Conservation (phyloP, 2,888 invertebrate species). For the Apoda limacodes region DNA sequence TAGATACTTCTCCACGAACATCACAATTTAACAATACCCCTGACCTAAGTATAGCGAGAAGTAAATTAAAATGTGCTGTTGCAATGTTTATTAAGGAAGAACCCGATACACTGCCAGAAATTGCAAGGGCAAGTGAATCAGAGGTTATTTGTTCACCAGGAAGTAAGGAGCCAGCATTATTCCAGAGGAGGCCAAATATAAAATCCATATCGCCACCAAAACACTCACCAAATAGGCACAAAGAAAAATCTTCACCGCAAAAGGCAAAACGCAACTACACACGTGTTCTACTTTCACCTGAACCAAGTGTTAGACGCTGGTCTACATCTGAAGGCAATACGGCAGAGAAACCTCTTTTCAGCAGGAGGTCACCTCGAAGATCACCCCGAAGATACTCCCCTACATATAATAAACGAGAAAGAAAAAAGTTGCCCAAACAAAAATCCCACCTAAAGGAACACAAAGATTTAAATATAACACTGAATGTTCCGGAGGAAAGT, state of each 20-base stretch:
- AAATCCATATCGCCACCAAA: slow-evolving; percentile 23
- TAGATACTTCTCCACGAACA: slow-evolving; percentile 14
- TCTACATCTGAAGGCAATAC: slow-evolving; percentile 15
- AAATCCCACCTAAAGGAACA: slow-evolving; percentile 24
- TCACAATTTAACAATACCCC: slow-evolving; percentile 24
- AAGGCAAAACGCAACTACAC: slow-evolving; percentile 40
- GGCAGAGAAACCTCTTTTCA: slow-evolving; percentile 35
- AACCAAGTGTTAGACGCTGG: slow-evolving; percentile 30
- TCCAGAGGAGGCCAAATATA: slow-evolving; percentile 50
- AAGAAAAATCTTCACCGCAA: slow-evolving; percentile 17
- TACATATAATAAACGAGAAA: slow-evolving; percentile 39
- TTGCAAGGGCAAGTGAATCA: slow-evolving; percentile 40
- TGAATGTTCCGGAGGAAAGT: slow-evolving; percentile 55
- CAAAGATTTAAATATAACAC: slow-evolving; percentile 52
- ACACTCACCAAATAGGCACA: slow-evolving; percentile 9
- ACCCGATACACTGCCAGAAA: slow-evolving; percentile 46
- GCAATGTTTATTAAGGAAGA: slow-evolving; percentile 26
- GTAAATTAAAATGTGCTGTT: slow-evolving; percentile 41
- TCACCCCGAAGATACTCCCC: slow-evolving; percentile 29
- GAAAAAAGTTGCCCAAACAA: slow-evolving; percentile 36
- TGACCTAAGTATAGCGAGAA: slow-evolving; percentile 39
- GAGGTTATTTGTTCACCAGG: slow-evolving; percentile 42
- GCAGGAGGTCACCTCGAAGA: slow-evolving; percentile 35
- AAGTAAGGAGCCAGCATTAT: slow-evolving; percentile 53
- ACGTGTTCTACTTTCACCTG: slow-evolving; percentile 52